Conservation (phyloP, 2,888 invertebrate species). For the Drosophila kokeensis region DNA sequence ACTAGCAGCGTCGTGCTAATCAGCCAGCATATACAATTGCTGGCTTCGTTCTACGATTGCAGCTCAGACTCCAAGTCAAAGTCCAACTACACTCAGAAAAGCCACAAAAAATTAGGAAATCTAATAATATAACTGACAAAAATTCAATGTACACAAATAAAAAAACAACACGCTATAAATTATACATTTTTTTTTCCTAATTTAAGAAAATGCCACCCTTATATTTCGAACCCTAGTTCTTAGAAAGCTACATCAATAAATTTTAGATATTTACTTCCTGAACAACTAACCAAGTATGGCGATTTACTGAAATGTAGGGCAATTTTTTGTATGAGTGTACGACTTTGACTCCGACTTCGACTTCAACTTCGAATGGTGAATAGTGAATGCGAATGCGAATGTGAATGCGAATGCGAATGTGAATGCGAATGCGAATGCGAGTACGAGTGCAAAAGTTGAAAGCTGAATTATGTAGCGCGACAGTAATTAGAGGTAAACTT, state of each 20-base stretch:
- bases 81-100: slow-evolving; percentile 14
- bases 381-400: slow-evolving; percentile 4
- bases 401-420: slow-evolving; percentile 12
- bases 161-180: background rate
- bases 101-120: background rate
- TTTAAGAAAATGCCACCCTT: background rate
- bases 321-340: background rate
- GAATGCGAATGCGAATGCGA: slow-evolving; percentile 2
- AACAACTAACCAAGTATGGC: background rate
- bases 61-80: slow-evolving; percentile 16
- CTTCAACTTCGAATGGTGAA: slow-evolving; percentile 2
- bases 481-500: slow-evolving; percentile 77
- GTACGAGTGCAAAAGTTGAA: slow-evolving; percentile 52
- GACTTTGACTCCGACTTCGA: slow-evolving; percentile 4
- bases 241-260: background rate
- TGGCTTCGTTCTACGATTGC: slow-evolving; percentile 19
- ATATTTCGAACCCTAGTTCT: background rate
- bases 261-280: background rate
- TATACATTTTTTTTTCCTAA: background rate
- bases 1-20: slow-evolving; percentile 59
- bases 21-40: slow-evolving; percentile 48
- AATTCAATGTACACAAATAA: too few species aligned
- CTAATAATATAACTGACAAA: background rate
- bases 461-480: slow-evolving; percentile 75
- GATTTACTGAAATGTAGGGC: background rate